Conservation (phyloP, 2,113 vertebrate genomes). For the Elachura formosa region DNA sequence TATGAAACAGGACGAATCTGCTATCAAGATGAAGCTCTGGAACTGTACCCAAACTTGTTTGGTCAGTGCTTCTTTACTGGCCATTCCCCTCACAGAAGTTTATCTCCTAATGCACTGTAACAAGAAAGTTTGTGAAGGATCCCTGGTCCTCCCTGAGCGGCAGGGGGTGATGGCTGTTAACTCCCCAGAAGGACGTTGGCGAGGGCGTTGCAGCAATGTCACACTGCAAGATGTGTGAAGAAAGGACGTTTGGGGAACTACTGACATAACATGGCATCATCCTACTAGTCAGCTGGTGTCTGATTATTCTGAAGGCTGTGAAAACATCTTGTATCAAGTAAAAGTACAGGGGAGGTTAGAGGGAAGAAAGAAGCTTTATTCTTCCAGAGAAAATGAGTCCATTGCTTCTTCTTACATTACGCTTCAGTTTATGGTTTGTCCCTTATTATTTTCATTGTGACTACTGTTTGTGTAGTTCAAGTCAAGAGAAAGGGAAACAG, state of each 20-base stretch:
- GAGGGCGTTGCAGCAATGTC: not conserved
- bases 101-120: not conserved
- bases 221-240: not conserved
- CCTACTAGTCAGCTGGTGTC: conserved; percentile 33
- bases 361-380: conserved; percentile 5
- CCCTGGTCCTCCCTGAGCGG: not conserved
- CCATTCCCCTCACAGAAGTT: not conserved
- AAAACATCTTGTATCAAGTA: conserved; percentile 7
- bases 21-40: not conserved
- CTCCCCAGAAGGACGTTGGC: not conserved
- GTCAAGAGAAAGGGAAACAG: not conserved
- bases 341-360: not conserved
- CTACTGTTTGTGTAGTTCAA: not conserved
- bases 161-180: not conserved
- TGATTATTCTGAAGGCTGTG: conserved; percentile 41
- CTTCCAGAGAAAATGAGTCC: not conserved
- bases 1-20: not conserved
- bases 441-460: not conserved
- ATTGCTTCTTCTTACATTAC: not conserved
- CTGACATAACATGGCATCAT: conserved; percentile 21
- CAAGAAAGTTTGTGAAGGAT: not conserved
- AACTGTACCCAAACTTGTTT: not conserved
- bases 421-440: not conserved
- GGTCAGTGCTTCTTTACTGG: not conserved
- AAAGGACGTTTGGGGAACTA: conserved; percentile 6